Conservation (phyloP, 2,113 vertebrate genomes). For the Columba livia region DNA sequence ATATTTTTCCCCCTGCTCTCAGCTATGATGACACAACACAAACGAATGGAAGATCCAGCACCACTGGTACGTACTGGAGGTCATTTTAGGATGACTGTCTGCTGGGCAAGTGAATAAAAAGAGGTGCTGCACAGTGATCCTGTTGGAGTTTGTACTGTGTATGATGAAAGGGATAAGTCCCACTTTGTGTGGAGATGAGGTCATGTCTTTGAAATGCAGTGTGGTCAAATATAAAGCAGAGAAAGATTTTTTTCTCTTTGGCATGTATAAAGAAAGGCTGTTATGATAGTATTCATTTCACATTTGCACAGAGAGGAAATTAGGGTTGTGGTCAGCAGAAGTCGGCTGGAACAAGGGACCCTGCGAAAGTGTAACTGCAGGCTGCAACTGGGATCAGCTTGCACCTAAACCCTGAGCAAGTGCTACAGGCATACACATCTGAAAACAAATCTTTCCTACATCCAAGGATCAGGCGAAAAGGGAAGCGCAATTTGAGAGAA, state of each 20-base stretch:
- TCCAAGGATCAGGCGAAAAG: background rate
- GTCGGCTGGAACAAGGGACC: background rate
- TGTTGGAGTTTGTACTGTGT: background rate
- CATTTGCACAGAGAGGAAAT: slow-evolving; percentile 25
- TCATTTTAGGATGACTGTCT: background rate
- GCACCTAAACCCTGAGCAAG: background rate
- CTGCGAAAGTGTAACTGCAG: background rate
- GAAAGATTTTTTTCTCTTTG: background rate
- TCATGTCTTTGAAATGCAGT: background rate
- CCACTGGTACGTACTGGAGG: background rate
- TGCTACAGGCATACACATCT: background rate
- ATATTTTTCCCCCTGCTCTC: background rate
- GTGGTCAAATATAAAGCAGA: background rate
- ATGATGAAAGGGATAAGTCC: background rate
- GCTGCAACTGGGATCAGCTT: slow-evolving; percentile 2
- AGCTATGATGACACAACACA: background rate
- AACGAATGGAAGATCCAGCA: background rate
- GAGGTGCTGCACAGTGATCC: background rate
- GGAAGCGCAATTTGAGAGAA: background rate
- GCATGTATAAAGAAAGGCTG: background rate
- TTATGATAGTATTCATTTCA: slow-evolving; percentile 22
- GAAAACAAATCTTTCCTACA: slow-evolving; percentile 2
- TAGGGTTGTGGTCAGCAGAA: slow-evolving; percentile 38
- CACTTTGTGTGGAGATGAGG: background rate
- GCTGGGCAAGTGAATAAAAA: background rate